Conservation (phyloP, 92 coral and sea anemone genomes). For the Epizoanthus rinbou region DNA sequence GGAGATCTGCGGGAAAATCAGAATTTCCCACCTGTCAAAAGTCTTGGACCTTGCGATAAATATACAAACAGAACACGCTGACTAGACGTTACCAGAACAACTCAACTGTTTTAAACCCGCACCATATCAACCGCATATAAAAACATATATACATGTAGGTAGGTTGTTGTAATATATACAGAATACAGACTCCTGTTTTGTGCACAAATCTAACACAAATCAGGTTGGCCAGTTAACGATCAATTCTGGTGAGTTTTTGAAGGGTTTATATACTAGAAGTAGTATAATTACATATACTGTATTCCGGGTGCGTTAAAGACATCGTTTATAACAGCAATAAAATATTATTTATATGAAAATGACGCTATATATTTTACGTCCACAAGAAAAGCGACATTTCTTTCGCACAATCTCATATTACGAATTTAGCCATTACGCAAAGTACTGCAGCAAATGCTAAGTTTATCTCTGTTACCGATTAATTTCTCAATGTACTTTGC, state of each 20-base stretch:
- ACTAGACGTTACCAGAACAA: not conserved
- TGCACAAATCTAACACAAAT: not conserved
- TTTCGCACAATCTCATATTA: not conserved
- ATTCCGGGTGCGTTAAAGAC: not conserved
- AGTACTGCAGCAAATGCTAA: not conserved
- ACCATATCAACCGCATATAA: not conserved
- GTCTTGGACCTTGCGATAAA: not conserved
- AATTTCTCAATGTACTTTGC: not conserved
- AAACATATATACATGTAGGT: not conserved
- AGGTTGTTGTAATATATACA: not conserved
- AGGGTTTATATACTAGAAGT: not conserved
- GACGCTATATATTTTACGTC: not conserved
- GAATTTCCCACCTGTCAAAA: slow-evolving; percentile 31
- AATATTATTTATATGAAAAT: not conserved
- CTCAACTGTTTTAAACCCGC: not conserved
- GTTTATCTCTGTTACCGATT: not conserved
- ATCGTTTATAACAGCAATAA: no score
- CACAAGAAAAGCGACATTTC: not conserved
- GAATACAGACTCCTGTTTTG: not conserved
- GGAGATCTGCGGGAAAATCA: slow-evolving; percentile 13
- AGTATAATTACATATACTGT: not conserved
- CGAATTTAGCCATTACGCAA: not conserved
- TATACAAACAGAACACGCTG: not conserved
- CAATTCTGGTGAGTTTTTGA: not conserved
- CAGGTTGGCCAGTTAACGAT: not conserved